Percentiles rank a stretch among this genome's conserved stretches.
Conservation (phyloP, 2,113 vertebrate species). For the Silurus meridionalis region DNA sequence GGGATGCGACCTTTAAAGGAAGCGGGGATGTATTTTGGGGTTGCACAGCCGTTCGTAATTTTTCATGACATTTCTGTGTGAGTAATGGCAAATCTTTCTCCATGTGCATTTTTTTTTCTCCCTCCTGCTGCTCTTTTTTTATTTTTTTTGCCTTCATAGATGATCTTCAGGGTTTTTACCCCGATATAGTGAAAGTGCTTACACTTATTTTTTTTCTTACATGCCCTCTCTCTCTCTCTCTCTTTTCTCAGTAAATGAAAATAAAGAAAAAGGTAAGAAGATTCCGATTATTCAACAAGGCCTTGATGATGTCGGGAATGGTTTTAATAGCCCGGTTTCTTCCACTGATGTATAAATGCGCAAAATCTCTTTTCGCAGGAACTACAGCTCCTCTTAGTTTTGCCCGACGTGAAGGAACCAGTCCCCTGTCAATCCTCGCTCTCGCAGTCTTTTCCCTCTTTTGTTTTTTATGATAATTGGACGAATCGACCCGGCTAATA, state of each 20-base stretch:
- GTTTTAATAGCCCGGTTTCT: neutral
- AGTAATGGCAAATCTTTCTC: conserved; percentile 74
- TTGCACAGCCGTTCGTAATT: conserved; percentile 71
- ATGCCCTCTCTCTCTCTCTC: conserved; percentile 24
- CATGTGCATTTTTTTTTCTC: conserved; percentile 67
- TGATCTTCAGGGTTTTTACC: conserved; percentile 46
- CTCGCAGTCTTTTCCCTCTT: conserved; percentile 51
- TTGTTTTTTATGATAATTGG: conserved; percentile 55
- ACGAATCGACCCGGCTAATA: neutral
- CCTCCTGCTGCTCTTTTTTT: conserved; percentile 49
- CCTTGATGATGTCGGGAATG: neutral
- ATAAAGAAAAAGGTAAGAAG: conserved; percentile 66
- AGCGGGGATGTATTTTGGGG: conserved; percentile 76
- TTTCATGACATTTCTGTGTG: conserved; percentile 71
- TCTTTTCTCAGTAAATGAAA: conserved; percentile 62
- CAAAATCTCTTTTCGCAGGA: conserved; percentile 51
- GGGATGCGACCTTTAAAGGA: conserved; percentile 71
- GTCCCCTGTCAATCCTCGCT: conserved; percentile 50
- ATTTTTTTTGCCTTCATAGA: conserved; percentile 60
- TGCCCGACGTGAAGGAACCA: conserved; percentile 33
- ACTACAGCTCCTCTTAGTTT: conserved; percentile 35
- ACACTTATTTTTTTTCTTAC: conserved; percentile 47
- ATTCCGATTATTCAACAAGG: neutral
- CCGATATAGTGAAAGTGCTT: conserved; percentile 40
- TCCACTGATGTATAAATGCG: neutral